A percentile compares a stretch with the other conserved stretches of the same genome.
phyloP scores from a whole-genome alignment of 2,113 vertebrate species.

The Butorides virescens region DNA sequence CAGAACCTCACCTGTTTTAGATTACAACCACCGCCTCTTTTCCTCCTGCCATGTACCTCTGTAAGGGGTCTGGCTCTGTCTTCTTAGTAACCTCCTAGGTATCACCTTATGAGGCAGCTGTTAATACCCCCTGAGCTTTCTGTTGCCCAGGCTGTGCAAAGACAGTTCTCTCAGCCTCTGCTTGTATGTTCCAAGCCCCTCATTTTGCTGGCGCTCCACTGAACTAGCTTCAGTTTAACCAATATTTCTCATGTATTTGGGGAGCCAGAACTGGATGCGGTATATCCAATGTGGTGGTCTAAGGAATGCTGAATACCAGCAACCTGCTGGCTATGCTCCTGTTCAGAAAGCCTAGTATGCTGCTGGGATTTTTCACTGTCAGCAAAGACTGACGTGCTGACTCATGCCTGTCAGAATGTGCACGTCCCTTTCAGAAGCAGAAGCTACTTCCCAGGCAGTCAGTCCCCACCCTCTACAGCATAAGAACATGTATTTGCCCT shows the following conservation, averaged over 20 bases:
- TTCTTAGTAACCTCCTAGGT: not conserved
- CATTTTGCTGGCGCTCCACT: not conserved
- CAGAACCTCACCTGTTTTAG: not conserved
- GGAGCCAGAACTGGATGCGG: not conserved
- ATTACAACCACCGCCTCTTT: not conserved
- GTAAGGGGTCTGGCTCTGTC: not conserved
- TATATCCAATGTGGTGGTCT: not conserved
- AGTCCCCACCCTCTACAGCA: fast-evolving
- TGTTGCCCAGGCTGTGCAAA: not conserved
- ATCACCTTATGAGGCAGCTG: not conserved
- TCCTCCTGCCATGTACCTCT: not conserved
- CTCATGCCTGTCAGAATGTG: fast-evolving
- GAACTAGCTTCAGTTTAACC: not conserved
- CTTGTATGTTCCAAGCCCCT: not conserved
- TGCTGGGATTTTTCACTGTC: not conserved
- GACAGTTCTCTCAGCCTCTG: not conserved
- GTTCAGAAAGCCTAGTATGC: not conserved
- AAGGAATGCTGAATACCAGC: not conserved
- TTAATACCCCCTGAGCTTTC: not conserved
- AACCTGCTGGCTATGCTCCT: not conserved
- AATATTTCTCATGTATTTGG: not conserved
- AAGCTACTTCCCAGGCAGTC: not conserved
- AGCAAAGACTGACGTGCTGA: not conserved
- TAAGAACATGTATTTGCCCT: not conserved
- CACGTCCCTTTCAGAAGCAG: not conserved